Evolutionary conservation across 2,797 vertebrate species (phyloP).

Genomic region (Saxicola maurus): DNA sequence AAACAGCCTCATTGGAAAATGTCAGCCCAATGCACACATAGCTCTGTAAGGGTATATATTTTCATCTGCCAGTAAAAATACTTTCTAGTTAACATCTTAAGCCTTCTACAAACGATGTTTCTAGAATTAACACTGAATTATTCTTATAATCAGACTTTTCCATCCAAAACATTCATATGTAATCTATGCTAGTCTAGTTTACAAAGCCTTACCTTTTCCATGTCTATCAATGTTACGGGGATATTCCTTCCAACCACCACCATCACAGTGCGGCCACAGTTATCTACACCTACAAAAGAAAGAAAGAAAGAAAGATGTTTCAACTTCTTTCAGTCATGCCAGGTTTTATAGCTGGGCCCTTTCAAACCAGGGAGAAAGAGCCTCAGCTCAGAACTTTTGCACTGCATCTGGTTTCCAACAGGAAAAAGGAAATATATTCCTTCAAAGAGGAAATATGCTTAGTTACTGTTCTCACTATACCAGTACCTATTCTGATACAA

Average conservation of each 20-base stretch:
- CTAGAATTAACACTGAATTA: background rate
- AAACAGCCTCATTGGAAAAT: background rate
- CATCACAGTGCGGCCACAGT: slow-evolving; percentile 90
- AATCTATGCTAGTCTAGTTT: background rate
- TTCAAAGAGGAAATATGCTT: background rate
- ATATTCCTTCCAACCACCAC: slow-evolving; percentile 95
- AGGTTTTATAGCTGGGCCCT: background rate
- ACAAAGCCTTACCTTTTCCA: slow-evolving; percentile 87
- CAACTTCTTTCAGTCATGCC: background rate
- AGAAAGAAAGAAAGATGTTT: background rate
- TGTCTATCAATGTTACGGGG: slow-evolving; percentile 89
- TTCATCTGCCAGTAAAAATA: background rate
- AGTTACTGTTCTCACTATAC: background rate
- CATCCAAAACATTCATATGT: background rate
- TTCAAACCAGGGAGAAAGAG: background rate
- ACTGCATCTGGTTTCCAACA: background rate
- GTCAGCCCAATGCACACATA: background rate
- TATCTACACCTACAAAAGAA: slow-evolving; percentile 82
- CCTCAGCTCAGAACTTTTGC: background rate
- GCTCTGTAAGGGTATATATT: background rate
- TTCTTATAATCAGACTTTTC: background rate
- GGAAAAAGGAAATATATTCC: too few species aligned
- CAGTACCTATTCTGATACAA: background rate
- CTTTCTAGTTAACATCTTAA: background rate
- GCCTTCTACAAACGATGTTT: background rate